Percentiles rank a stretch among this genome's conserved stretches.
These are phyloP conservation scores for Semibalanus balanoides DNA, from an alignment of 1,140 invertebrate genomes.

Conservation along the genomic window DNA sequence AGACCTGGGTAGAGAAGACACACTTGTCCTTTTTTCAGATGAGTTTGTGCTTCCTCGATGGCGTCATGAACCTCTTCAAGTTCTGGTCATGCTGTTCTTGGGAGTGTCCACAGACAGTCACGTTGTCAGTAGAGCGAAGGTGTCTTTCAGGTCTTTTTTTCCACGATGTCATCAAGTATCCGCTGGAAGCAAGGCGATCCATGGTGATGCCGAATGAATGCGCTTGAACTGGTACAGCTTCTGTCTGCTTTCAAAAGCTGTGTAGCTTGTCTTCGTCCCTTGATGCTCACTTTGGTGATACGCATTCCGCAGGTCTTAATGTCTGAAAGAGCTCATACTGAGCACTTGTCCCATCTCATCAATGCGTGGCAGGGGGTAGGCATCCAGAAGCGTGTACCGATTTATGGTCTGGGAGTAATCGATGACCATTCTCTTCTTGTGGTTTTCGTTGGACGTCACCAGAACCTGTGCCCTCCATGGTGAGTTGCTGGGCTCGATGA, in stretches of 20 bases:
- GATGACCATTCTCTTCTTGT: slow-evolving; percentile 15
- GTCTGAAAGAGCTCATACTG: not conserved
- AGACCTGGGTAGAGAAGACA: not conserved
- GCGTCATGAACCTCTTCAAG: not conserved
- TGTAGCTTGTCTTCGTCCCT: slow-evolving; percentile 18
- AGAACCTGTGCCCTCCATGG: slow-evolving; percentile 12
- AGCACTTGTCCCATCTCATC: slow-evolving; percentile 7
- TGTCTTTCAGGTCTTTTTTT: not conserved
- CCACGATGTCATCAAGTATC: slow-evolving; percentile 9
- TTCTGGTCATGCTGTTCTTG: not conserved
- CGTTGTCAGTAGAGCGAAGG: slow-evolving; percentile 7
- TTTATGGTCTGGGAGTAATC: slow-evolving; percentile 17
- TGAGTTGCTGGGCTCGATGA: slow-evolving; percentile 14
- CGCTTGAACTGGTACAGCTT: slow-evolving; percentile 15
- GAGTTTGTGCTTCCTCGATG: not conserved
- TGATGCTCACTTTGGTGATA: slow-evolving; percentile 23
- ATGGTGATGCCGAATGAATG: slow-evolving; percentile 22
- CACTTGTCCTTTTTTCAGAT: slow-evolving; percentile 10
- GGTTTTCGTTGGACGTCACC: slow-evolving; percentile 10
- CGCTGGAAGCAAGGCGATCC: slow-evolving; percentile 14
- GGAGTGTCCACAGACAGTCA: slow-evolving; percentile 7
- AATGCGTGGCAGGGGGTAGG: slow-evolving; percentile 12
- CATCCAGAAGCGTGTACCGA: slow-evolving; percentile 12
- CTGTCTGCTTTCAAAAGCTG: slow-evolving; percentile 16
- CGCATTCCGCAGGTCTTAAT: slow-evolving; percentile 13